Conservation (phyloP, 2,888 invertebrate genomes). For the Troides aeacus region DNA sequence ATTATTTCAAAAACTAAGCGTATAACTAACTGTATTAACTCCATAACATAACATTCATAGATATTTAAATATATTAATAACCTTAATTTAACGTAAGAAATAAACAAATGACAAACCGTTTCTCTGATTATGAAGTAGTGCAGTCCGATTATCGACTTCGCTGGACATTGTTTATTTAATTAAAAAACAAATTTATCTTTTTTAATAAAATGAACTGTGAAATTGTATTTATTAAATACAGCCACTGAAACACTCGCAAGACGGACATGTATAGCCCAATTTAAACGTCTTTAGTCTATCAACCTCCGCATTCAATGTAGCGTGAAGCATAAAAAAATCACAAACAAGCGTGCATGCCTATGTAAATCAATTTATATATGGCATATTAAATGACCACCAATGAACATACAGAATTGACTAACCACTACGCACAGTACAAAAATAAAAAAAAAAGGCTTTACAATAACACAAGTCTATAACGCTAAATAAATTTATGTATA, state of each 20-base stretch:
- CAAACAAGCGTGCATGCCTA: slow-evolving; percentile 11
- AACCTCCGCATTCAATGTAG: slow-evolving; percentile 1
- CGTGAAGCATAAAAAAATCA: slow-evolving; percentile 19
- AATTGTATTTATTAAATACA: neutral
- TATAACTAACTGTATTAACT: no score
- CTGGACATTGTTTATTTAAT: slow-evolving; percentile 10
- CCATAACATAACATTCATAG: neutral
- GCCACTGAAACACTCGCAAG: neutral
- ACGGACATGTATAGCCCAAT: slow-evolving; percentile 12
- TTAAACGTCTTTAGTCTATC: slow-evolving; percentile 10
- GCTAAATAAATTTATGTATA: neutral
- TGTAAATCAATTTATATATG: slow-evolving; percentile 23
- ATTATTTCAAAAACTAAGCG: no score
- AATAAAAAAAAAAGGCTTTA: neutral
- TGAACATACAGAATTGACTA: neutral
- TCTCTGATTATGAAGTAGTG: slow-evolving; percentile 23
- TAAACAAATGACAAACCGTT: slow-evolving; percentile 25
- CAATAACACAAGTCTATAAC: neutral
- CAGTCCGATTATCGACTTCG: slow-evolving; percentile 27
- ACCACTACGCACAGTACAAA: neutral
- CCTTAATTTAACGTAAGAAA: neutral
- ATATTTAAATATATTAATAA: neutral
- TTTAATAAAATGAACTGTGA: neutral
- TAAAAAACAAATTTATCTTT: neutral
- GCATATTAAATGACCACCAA: slow-evolving; percentile 23